phyloP scores from a whole-genome alignment of 2,113 vertebrate genomes.

The Otocyon megalotis region DNA sequence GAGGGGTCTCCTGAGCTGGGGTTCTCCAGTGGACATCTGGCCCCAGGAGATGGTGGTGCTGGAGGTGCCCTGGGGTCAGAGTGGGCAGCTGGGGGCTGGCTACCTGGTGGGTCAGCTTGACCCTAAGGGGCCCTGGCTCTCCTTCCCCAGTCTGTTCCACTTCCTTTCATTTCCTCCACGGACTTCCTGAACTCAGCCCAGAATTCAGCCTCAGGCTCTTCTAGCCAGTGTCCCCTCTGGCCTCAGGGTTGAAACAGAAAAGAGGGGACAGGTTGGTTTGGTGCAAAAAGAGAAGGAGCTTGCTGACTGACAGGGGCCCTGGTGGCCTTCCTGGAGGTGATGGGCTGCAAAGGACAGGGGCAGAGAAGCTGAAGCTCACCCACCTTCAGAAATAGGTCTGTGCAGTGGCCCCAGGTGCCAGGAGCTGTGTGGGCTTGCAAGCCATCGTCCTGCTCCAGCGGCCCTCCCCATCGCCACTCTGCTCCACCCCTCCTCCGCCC shows the following conservation, averaged over 20 bases:
- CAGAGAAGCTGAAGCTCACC: background rate
- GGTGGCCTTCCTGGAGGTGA: background rate
- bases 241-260: background rate
- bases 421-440: background rate
- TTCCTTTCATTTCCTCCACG: slow-evolving; percentile 48
- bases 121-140: background rate
- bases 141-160: background rate
- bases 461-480: background rate
- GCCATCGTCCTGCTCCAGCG: background rate
- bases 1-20: background rate
- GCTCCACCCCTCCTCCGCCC: background rate
- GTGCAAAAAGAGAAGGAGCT: background rate
- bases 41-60: fast-evolving
- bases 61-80: background rate
- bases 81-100: background rate
- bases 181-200: slow-evolving; percentile 72
- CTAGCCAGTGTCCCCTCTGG: slow-evolving; percentile 76
- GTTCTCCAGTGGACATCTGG: background rate
- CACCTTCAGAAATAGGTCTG: background rate
- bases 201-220: slow-evolving; percentile 70
- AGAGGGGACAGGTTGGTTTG: background rate
- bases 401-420: background rate
- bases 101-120: background rate
- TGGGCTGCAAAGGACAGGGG: background rate
- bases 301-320: background rate